phyloP scores from a whole-genome alignment of 2,113 vertebrate species.

The Hassar affinis region DNA sequence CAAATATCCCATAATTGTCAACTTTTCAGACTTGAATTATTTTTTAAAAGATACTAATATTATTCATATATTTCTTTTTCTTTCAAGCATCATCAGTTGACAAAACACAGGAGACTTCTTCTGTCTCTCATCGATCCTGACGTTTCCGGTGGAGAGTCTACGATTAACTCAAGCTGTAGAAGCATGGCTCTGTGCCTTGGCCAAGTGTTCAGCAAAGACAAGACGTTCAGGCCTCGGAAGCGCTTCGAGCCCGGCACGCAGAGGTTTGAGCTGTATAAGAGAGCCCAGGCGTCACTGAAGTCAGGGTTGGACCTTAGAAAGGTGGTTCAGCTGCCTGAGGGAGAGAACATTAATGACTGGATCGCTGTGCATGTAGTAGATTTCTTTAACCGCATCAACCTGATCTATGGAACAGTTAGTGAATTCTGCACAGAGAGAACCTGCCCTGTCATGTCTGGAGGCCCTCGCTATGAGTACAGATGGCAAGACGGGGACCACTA shows the following conservation, averaged over 20 bases:
- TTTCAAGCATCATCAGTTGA: background rate
- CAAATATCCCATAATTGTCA: background rate
- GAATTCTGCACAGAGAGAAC: conserved; percentile 88
- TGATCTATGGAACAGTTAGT: conserved; percentile 96
- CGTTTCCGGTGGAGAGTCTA: conserved; percentile 10
- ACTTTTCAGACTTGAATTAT: background rate
- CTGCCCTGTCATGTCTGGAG: conserved; percentile 94
- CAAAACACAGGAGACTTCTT: background rate
- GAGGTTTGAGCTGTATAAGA: conserved; percentile 94
- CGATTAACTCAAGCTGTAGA: conserved; percentile 44
- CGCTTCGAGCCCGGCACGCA: conserved; percentile 93
- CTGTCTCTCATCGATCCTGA: conserved; percentile 9
- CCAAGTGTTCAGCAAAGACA: conserved; percentile 97
- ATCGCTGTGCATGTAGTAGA: conserved; percentile 94
- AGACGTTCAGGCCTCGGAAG: conserved; percentile 92
- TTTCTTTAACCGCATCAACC: conserved; percentile 97
- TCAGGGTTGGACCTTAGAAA: conserved; percentile 90
- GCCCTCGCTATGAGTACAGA: conserved; percentile 91
- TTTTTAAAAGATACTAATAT: background rate
- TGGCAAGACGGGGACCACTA: conserved; percentile 93
- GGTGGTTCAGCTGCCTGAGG: conserved; percentile 88
- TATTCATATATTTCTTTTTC: background rate
- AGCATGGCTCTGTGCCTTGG: conserved; percentile 92
- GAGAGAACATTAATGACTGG: conserved; percentile 91
- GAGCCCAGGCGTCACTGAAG: conserved; percentile 93